Evolutionary conservation across 2,888 invertebrate species (phyloP).

Genomic region (Caenorhabditis virilis): DNA sequence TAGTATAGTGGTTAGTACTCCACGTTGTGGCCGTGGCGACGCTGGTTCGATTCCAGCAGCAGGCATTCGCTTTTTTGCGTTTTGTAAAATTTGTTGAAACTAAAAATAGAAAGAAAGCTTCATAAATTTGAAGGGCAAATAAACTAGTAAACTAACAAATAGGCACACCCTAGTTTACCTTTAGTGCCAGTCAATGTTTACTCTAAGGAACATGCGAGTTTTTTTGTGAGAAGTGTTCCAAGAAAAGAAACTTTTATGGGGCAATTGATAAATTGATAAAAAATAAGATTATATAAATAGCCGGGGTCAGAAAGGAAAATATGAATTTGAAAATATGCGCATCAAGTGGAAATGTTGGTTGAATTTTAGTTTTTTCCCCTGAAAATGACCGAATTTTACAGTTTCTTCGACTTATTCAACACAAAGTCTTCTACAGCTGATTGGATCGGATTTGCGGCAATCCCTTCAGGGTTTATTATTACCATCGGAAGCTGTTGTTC

Average conservation of each 20-base stretch:
- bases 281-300: not conserved
- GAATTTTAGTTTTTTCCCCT: not conserved
- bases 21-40: conserved; percentile 65
- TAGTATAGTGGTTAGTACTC: conserved; percentile 66
- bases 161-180: conserved; percentile 5
- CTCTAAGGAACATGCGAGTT: no score
- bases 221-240: no score
- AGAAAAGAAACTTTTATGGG: no score
- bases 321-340: not conserved
- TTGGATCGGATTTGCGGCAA: conserved; percentile 46
- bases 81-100: not conserved
- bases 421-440: conserved; percentile 42
- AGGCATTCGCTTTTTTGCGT: conserved; percentile 13
- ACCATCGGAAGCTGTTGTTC: conserved; percentile 55
- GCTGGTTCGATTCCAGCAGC: conserved; percentile 60
- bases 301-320: not conserved
- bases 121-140: not conserved
- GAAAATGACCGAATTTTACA: conserved; percentile 16
- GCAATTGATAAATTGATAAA: not conserved
- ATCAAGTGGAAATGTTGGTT: conserved; percentile 1
- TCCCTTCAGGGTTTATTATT: conserved; percentile 52
- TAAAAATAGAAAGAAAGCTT: conserved; percentile 1
- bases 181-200: no score
- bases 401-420: conserved; percentile 50
- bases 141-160: not conserved